A percentile compares a stretch with the other conserved stretches of the same genome.
Conservation (phyloP, 2,113 vertebrate genomes). For the Smithornis capensis region DNA sequence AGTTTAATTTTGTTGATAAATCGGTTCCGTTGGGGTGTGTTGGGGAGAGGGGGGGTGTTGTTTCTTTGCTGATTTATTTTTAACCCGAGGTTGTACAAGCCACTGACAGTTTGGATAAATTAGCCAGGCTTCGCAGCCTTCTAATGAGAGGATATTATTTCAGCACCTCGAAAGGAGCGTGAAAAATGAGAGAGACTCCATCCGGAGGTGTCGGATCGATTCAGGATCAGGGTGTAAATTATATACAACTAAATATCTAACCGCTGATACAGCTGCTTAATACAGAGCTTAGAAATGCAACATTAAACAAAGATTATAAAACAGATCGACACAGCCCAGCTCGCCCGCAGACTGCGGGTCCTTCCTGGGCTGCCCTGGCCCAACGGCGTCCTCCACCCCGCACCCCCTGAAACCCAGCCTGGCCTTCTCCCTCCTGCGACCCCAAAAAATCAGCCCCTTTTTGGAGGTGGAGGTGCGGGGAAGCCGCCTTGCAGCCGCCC, state of each 20-base stretch:
- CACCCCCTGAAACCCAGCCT: background rate
- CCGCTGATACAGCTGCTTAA: slow-evolving; percentile 79
- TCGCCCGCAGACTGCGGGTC: slow-evolving; percentile 19
- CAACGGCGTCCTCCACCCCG: background rate
- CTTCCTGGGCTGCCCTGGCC: background rate
- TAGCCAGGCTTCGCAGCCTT: slow-evolving; percentile 88
- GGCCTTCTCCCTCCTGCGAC: background rate
- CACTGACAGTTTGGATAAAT: slow-evolving; percentile 96
- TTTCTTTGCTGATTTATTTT: slow-evolving; percentile 95
- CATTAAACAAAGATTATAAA: slow-evolving; percentile 82
- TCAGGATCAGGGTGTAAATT: slow-evolving; percentile 90
- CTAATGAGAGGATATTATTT: slow-evolving; percentile 98
- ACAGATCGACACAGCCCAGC: slow-evolving; percentile 52
- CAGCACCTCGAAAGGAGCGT: slow-evolving; percentile 88
- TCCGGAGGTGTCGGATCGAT: slow-evolving; percentile 93
- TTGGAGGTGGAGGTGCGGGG: background rate
- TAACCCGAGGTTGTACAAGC: slow-evolving; percentile 95
- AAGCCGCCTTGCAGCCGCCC: background rate
- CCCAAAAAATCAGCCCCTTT: background rate
- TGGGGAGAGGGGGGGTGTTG: slow-evolving; percentile 56
- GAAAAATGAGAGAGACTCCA: slow-evolving; percentile 89
- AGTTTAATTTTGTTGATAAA: slow-evolving; percentile 95
- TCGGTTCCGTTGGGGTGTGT: slow-evolving; percentile 79
- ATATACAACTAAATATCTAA: slow-evolving; percentile 85
- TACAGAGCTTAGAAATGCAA: slow-evolving; percentile 80